Evolutionary conservation across 1,140 invertebrate species (phyloP).

Genomic region (Lepidurus couesii): DNA sequence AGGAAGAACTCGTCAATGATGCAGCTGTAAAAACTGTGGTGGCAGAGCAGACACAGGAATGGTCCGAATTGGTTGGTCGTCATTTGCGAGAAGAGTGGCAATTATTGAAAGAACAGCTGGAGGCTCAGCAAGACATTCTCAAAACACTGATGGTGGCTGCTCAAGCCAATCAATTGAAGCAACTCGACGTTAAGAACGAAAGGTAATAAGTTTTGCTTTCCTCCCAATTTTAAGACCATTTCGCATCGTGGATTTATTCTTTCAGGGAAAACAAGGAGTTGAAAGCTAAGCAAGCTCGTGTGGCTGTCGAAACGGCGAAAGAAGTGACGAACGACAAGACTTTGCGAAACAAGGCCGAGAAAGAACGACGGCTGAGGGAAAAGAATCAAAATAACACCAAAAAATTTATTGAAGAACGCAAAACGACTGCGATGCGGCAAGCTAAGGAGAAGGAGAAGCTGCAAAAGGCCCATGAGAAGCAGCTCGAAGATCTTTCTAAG

Average conservation of each 20-base stretch:
- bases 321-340: conserved; percentile 94
- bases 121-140: conserved; percentile 77
- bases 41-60: conserved; percentile 83
- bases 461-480: conserved; percentile 84
- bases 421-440: conserved; percentile 78
- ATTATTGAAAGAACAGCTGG: conserved; percentile 69
- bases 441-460: conserved; percentile 89
- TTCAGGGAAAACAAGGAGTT: conserved; percentile 90
- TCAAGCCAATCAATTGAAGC: conserved; percentile 82
- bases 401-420: conserved; percentile 96
- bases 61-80: conserved; percentile 81
- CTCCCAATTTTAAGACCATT: conserved; percentile 18
- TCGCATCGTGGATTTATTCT: conserved; percentile 29
- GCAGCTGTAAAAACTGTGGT: conserved; percentile 72
- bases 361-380: conserved; percentile 85
- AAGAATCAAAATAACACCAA: conserved; percentile 99
- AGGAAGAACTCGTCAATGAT: conserved; percentile 71
- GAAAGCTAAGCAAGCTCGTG: conserved; percentile 89
- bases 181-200: conserved; percentile 82
- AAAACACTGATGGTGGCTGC: conserved; percentile 77
- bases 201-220: conserved; percentile 50
- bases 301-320: conserved; percentile 93
- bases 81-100: conserved; percentile 91
- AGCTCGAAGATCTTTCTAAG: conserved; percentile 80
- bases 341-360: conserved; percentile 93